Percentiles rank a stretch among this genome's conserved stretches.
phyloP scores from a whole-genome alignment of 2,888 invertebrate genomes.

The Rugalucina vietnamica region DNA sequence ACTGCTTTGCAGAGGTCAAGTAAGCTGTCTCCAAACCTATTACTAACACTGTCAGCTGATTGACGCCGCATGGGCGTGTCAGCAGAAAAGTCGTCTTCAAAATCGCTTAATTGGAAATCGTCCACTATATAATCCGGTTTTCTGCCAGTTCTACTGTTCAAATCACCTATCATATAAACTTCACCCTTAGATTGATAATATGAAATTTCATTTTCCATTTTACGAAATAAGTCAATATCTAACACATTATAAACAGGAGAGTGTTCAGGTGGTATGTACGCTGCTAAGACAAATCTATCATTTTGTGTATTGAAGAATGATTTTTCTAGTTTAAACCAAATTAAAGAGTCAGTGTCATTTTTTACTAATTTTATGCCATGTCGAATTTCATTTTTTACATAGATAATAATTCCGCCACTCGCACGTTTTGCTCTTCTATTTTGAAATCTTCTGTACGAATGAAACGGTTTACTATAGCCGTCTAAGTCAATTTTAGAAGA shows the following conservation, averaged over 20 bases:
- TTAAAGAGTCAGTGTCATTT: constrained; percentile 20
- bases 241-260: constrained; percentile 11
- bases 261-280: constrained; percentile 18
- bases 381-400: constrained; percentile 7
- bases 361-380: constrained; percentile 14
- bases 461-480: constrained; percentile 17
- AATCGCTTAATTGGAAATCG: neutral
- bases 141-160: neutral
- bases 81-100: too few species aligned
- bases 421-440: constrained; percentile 12
- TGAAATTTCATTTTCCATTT: neutral
- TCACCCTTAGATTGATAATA: neutral
- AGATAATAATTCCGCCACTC: constrained; percentile 27
- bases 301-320: neutral
- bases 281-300: neutral
- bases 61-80: neutral
- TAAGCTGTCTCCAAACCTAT: neutral
- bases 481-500: constrained; percentile 2
- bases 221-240: constrained; percentile 3
- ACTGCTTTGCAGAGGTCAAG: neutral
- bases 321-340: constrained; percentile 18
- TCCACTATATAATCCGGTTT: neutral
- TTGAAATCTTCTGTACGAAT: constrained; percentile 9
- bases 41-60: neutral
- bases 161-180: neutral